A percentile compares a stretch with the other conserved stretches of the same genome.
Conservation (phyloP, 2,888 invertebrate species). For the Nudaria mundana region DNA sequence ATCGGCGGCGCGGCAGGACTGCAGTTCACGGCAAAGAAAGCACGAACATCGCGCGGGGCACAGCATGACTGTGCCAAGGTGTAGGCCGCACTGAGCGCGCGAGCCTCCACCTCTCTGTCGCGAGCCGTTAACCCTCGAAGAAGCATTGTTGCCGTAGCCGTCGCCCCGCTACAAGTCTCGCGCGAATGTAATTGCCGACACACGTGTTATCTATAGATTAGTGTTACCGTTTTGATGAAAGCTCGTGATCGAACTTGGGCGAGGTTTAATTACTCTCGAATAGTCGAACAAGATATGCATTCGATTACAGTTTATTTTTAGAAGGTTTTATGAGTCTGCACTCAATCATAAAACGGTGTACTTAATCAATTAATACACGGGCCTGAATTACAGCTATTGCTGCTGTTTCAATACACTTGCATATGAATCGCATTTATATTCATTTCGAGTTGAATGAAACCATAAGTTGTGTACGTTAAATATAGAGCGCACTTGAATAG, state of each 20-base stretch:
- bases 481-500: slow-evolving; percentile 56
- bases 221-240: slow-evolving; percentile 57
- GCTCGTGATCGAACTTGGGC: slow-evolving; percentile 34
- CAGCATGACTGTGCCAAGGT: slow-evolving; percentile 80
- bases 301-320: slow-evolving; percentile 25
- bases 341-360: slow-evolving; percentile 28
- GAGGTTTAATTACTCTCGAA: slow-evolving; percentile 28
- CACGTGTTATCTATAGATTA: slow-evolving; percentile 60
- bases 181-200: slow-evolving; percentile 41
- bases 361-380: slow-evolving; percentile 8
- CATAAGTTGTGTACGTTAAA: slow-evolving; percentile 62
- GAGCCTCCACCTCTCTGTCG: slow-evolving; percentile 39
- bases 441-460: slow-evolving; percentile 62
- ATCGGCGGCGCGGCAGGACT: slow-evolving; percentile 81
- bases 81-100: slow-evolving; percentile 66
- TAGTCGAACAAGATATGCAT: slow-evolving; percentile 23
- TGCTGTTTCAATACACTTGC: slow-evolving; percentile 35
- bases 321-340: slow-evolving; percentile 36
- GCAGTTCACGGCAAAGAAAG: slow-evolving; percentile 87
- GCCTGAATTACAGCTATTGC: slow-evolving; percentile 4
- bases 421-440: slow-evolving; percentile 39
- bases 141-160: slow-evolving; percentile 56
- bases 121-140: slow-evolving; percentile 49
- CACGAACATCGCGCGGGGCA: slow-evolving; percentile 88
- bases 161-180: slow-evolving; percentile 45